Base-by-base conservation (phyloP, 2,797 vertebrate genomes). In the Buceros bicornis region DNA sequence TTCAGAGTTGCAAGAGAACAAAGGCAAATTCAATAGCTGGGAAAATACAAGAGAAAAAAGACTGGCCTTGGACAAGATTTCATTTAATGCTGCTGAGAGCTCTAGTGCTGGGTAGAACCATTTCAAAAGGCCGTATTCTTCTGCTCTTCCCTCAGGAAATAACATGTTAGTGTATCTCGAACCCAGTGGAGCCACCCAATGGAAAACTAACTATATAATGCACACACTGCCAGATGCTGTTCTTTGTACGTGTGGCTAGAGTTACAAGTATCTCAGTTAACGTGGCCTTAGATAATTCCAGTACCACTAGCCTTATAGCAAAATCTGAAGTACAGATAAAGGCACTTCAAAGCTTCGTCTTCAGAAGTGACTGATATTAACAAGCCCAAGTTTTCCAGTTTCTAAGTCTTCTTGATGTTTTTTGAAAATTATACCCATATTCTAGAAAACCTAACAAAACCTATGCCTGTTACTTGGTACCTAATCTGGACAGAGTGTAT, bases 1-100 rank as follows among this genome's bases (percentile, higher is more conserved):
- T 57, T 80, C 35, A 87, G 73, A 92, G 51, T 35, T 1, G 0
- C 31, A 50, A 35, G 25, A 83, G 77, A 86, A 84, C 57, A 87
- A 91, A 88, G 31, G 53, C 69, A 91, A 90, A 50, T 85, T 90
- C 74, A 74, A 29, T 47, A 78, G 61, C 56, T 90, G 73, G 37
- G 93, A 97, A 97, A 82, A 71, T 57, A 70, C 14, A 88, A 82
- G 89, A 91, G 69, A 94, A 90, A 69, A 83, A 77, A 81, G 48
- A n/a, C 18, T 82, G 40, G 14, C 47, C 78, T 85, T 21, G 15
- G 33, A 79, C 26, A 92, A 57, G 45, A 13, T 58, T 95, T 72
- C 66, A 94, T 94, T 92, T 95, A 81, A 85, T 54, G 60, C 43
- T 97, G 78, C 85, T 96, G 79, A 74, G 74, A 95, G 56, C 65